A percentile compares a stretch with the other conserved stretches of the same genome.
phyloP scores from a whole-genome alignment of 2,113 vertebrate species.

The Paraplagusia blochii region DNA sequence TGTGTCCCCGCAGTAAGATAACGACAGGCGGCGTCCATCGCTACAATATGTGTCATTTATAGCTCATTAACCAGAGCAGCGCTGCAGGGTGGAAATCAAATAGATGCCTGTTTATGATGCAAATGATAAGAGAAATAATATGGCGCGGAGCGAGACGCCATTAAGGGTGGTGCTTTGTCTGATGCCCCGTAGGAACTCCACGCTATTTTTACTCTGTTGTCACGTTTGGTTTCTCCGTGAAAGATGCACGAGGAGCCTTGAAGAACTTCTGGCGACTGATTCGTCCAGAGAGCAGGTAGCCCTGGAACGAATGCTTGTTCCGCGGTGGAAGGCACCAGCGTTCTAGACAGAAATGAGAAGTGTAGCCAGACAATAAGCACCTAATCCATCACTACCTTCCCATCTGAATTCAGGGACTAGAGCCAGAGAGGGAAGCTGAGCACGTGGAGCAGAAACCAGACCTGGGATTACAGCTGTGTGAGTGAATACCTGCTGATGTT shows the following conservation, averaged over 20 bases:
- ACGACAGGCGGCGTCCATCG: constrained; percentile 44
- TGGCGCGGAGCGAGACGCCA: neutral
- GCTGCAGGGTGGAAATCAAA: constrained; percentile 50
- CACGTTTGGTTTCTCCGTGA: too few relatives aligned
- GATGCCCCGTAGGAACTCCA: too few relatives aligned
- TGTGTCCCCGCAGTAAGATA: constrained; percentile 18
- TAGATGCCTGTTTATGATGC: constrained; percentile 47
- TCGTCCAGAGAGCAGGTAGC: neutral
- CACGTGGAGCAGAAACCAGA: neutral
- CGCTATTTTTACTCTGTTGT: too few relatives aligned
- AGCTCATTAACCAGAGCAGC: constrained; percentile 53
- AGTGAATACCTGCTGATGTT: too few relatives aligned
- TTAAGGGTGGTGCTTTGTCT: too few relatives aligned
- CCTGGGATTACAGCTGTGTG: too few relatives aligned
- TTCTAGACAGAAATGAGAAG: too few relatives aligned
- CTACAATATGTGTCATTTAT: constrained; percentile 56
- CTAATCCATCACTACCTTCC: constrained; percentile 6
- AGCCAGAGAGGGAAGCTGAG: neutral
- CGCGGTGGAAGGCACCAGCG: neutral
- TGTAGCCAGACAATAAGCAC: neutral
- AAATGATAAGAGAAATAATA: constrained; percentile 46
- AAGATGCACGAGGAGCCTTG: neutral
- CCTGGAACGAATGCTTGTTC: neutral
- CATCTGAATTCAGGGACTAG: neutral
- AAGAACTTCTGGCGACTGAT: neutral